A percentile compares a stretch with the other conserved stretches of the same genome.
Conservation (phyloP, 1,140 invertebrate genomes). For the Olivierus martensii region DNA sequence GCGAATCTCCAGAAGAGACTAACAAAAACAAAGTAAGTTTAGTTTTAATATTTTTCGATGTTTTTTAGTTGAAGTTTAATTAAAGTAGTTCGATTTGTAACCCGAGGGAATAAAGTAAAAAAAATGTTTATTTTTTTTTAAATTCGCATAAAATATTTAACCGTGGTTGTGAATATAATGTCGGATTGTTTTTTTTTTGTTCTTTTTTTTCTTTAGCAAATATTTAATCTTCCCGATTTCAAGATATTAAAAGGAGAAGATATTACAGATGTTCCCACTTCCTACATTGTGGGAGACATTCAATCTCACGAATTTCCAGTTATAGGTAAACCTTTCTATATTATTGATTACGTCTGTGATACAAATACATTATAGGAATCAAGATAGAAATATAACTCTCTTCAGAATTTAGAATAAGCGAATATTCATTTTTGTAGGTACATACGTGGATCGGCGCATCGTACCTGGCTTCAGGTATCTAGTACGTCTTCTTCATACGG, state of each 20-base stretch:
- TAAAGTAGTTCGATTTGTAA: too few relatives aligned
- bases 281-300: slow-evolving; percentile 45
- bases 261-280: slow-evolving; percentile 8
- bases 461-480: slow-evolving; percentile 56
- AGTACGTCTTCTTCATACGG: slow-evolving; percentile 45
- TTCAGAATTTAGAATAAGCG: too few relatives aligned
- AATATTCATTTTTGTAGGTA: slow-evolving; percentile 37
- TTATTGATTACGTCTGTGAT: too few relatives aligned
- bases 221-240: too few relatives aligned
- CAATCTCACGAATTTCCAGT: slow-evolving; percentile 55
- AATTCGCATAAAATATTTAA: not conserved
- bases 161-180: too few relatives aligned
- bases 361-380: too few relatives aligned
- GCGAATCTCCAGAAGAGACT: too few relatives aligned
- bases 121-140: not conserved
- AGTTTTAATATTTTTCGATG: too few relatives aligned
- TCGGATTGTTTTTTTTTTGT: not conserved
- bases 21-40: too few relatives aligned
- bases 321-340: slow-evolving; percentile 39
- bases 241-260: slow-evolving; percentile 1
- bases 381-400: too few relatives aligned
- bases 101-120: too few relatives aligned
- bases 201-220: not conserved
- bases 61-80: too few relatives aligned
- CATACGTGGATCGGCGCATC: slow-evolving; percentile 55